phyloP scores from a whole-genome alignment of 2,797 vertebrate species.

The Phrynocephalus guinanensis region DNA sequence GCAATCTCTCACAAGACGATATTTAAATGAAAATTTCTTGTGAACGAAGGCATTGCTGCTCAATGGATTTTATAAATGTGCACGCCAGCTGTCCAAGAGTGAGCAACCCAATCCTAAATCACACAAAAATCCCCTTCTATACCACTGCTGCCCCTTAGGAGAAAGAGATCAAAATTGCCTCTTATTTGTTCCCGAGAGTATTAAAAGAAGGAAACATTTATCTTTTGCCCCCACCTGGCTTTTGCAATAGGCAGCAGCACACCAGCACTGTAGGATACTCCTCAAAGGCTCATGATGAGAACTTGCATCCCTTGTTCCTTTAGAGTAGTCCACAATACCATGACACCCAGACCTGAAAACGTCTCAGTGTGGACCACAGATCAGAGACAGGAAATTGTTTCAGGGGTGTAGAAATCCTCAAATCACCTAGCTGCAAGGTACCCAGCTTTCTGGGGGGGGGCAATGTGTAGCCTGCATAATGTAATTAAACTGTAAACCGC shows the following conservation, averaged over 20 bases:
- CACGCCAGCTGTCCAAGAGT: not conserved
- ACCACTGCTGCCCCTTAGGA: not conserved
- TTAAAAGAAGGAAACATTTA: not conserved
- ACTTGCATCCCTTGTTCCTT: no score
- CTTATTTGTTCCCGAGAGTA: not conserved
- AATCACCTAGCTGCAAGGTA: no score
- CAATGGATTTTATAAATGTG: constrained; percentile 1
- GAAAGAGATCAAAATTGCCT: not conserved
- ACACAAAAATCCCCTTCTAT: not conserved
- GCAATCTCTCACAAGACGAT: not conserved
- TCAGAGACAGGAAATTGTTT: not conserved
- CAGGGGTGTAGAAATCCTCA: no score
- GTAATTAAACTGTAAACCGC: no score
- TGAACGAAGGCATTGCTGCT: not conserved
- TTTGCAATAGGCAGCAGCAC: not conserved
- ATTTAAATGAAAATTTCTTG: not conserved
- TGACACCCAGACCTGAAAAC: no score
- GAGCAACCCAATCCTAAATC: not conserved
- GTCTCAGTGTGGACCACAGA: not conserved
- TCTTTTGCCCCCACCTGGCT: not conserved
- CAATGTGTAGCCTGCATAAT: no score
- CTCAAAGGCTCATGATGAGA: not conserved
- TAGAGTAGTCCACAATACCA: not conserved
- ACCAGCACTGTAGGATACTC: not conserved
- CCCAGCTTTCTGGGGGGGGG: no score